Percentiles rank a stretch among this genome's conserved stretches.
Evolutionary conservation across 2,888 invertebrate species (phyloP).

Genomic region (Pseudococcus longispinus): DNA sequence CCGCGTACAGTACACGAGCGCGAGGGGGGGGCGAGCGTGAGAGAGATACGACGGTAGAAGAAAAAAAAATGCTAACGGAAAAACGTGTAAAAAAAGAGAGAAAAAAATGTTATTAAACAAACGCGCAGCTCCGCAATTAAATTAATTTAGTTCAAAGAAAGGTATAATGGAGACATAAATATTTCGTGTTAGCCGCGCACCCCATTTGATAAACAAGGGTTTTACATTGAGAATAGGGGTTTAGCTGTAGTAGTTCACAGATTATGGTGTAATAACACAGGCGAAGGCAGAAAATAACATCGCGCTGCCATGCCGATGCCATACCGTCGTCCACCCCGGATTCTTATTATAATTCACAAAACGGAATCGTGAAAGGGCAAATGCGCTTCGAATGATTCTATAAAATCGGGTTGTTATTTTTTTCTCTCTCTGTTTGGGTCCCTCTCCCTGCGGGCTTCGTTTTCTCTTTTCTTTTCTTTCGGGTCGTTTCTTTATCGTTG

Average conservation of each 20-base stretch:
- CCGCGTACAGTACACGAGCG: neutral
- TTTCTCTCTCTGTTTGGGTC: neutral
- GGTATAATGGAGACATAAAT: constrained; percentile 57
- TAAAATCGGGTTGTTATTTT: constrained; percentile 28
- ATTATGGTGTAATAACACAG: constrained; percentile 50
- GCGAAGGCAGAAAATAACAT: constrained; percentile 33
- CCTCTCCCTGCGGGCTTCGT: neutral
- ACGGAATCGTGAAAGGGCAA: constrained; percentile 42
- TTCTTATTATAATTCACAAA: constrained; percentile 51
- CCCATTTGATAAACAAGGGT: constrained; percentile 54
- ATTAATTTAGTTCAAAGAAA: constrained; percentile 54
- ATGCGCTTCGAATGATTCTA: constrained; percentile 41
- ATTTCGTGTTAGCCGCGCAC: constrained; percentile 54
- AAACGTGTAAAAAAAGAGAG: constrained; percentile 6
- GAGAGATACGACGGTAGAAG: neutral
- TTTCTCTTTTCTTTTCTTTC: neutral
- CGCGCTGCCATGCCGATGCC: neutral
- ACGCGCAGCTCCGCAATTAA: constrained; percentile 54
- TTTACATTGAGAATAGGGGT: constrained; percentile 38
- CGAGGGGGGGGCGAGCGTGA: neutral
- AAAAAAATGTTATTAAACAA: constrained; percentile 52
- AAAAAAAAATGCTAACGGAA: neutral
- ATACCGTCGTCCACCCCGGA: constrained; percentile 29
- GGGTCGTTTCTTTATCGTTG: neutral
- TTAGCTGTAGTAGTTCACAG: constrained; percentile 42